Conservation (phyloP, 2,888 invertebrate species). For the Alloscopus bannaensis region DNA sequence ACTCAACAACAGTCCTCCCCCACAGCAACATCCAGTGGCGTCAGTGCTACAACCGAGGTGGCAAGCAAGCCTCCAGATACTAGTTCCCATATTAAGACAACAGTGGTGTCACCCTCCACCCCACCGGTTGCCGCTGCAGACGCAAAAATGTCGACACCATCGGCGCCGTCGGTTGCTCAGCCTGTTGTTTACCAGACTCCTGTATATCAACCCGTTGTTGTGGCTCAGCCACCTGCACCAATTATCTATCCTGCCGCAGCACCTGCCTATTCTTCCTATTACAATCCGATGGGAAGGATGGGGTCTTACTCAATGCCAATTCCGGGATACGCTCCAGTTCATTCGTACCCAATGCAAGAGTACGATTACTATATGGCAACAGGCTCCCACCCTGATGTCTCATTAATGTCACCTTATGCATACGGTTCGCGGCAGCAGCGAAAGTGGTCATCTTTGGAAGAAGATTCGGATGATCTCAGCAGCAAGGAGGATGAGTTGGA, state of each 20-base stretch:
- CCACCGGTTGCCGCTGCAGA: background rate
- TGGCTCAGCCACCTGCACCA: background rate
- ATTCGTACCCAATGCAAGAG: too few relatives aligned
- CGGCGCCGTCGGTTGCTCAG: background rate
- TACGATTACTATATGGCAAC: too few relatives aligned
- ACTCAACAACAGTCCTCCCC: constrained; percentile 9
- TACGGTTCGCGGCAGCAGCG: background rate
- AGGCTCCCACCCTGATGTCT: background rate
- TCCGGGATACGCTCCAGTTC: background rate
- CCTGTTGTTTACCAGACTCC: background rate
- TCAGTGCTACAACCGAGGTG: background rate
- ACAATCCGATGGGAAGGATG: background rate
- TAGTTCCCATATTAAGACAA: too few relatives aligned
- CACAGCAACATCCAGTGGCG: constrained; percentile 5
- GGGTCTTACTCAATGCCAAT: background rate
- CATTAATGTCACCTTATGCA: background rate
- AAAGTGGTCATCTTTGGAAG: background rate
- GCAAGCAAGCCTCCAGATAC: background rate
- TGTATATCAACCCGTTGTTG: background rate
- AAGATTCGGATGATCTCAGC: background rate
- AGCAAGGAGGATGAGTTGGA: constrained; percentile 31
- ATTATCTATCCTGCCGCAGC: background rate
- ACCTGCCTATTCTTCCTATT: background rate
- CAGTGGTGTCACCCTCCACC: background rate
- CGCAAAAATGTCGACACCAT: background rate